A percentile compares a stretch with the other conserved stretches of the same genome.
These are phyloP conservation scores for Euleptes europaea DNA, from an alignment of 2,113 vertebrate genomes.

Conservation along the genomic window DNA sequence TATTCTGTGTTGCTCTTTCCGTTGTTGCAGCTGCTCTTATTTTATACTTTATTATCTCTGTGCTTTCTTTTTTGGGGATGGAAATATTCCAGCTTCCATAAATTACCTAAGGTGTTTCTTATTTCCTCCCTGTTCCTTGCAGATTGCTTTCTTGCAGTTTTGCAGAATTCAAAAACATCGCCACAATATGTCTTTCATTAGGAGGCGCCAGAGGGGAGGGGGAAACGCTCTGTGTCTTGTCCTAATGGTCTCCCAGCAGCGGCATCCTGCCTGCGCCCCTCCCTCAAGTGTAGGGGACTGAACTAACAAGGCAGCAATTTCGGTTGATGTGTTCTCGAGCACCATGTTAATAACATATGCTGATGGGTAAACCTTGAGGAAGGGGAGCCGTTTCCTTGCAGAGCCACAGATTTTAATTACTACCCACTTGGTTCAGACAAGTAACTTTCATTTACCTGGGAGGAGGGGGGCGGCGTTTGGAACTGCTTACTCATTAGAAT, in stretches of 20 bases:
- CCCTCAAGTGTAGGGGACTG: neutral
- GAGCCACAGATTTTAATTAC: constrained; percentile 21
- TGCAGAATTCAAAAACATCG: neutral
- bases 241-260: fast-evolving
- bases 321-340: neutral
- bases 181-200: constrained; percentile 6
- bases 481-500: constrained; percentile 72
- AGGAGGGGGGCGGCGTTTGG: constrained; percentile 49
- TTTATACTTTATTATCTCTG: constrained; percentile 42
- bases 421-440: neutral
- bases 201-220: neutral
- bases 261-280: neutral
- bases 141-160: constrained; percentile 10
- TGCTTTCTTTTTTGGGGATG: neutral
- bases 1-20: constrained; percentile 18
- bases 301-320: neutral
- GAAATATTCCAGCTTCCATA: constrained; percentile 35
- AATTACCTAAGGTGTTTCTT: constrained; percentile 11
- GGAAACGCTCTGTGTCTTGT: neutral
- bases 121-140: neutral
- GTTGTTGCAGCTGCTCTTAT: constrained; percentile 19
- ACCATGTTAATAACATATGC: constrained; percentile 10
- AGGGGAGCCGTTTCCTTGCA: constrained; percentile 11
- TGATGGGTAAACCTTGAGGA: constrained; percentile 22
- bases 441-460: constrained; percentile 55